Percentiles rank a stretch among this genome's conserved stretches.
Evolutionary conservation across 2,888 invertebrate species (phyloP).

Genomic region (Cantharis rustica): DNA sequence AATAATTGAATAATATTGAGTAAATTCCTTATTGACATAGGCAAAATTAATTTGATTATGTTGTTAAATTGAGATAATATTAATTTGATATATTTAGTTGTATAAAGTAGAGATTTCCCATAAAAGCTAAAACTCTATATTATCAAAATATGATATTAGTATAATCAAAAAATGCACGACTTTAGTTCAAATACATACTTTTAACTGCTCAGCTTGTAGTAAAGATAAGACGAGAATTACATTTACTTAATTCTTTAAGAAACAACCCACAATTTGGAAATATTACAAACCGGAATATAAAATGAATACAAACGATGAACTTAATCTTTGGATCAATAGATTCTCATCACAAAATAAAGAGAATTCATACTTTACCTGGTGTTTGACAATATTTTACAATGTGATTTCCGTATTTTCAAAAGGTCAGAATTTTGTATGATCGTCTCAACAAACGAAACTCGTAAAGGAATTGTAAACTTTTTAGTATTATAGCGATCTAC

Average conservation of each 20-base stretch:
- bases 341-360: conserved; percentile 8
- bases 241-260: background rate
- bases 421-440: conserved; percentile 9
- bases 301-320: background rate
- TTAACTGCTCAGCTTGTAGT: background rate
- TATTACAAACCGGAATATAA: background rate
- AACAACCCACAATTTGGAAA: background rate
- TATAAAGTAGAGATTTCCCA: background rate
- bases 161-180: background rate
- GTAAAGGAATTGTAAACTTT: conserved; percentile 39
- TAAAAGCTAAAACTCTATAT: background rate
- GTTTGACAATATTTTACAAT: conserved; percentile 19
- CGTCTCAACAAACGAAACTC: conserved; percentile 37
- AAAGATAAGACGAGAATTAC: background rate
- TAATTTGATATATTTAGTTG: background rate
- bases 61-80: background rate
- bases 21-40: background rate
- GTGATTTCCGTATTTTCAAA: conserved; percentile 22
- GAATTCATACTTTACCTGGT: background rate
- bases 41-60: background rate
- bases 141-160: background rate
- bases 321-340: conserved; percentile 16
- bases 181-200: background rate
- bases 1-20: background rate
- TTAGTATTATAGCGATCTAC: conserved; percentile 43